Base-by-base conservation (phyloP, 2,888 invertebrate genomes). In the Therioaphis trifolii region DNA sequence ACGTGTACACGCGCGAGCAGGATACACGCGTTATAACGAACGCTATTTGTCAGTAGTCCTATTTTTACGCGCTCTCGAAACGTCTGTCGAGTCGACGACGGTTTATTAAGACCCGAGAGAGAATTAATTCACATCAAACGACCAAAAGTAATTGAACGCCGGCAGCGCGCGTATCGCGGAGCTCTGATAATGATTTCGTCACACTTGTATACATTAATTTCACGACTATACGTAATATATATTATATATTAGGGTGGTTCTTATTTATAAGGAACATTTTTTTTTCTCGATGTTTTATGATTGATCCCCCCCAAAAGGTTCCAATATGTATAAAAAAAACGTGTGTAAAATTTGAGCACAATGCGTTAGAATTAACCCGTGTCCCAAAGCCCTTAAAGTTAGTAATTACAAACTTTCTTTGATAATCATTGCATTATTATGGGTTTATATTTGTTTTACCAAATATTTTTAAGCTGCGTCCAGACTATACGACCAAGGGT, bases 41-140 rank as follows among this genome's bases (percentile, higher is more conserved):
- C 35, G 18, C 52, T 21, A 78, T 78, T 78, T 78, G 77, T 78
- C 77, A 78, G 52, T 78, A 78, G 52, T 78, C 21, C 77, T 78
- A 78, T 78, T 78, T 78, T 78, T 68, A 52, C 40, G 35, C 7
- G 35, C 35, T 35, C 77, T 11, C 24, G 52, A 29, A 52, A 29
- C 49, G 15, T 77, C 35, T 46, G 66, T 49, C n/a, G 11, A 68
- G 66, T 52, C 35, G 21, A 66, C 35, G 66, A 78, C 35, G 14
- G 77, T 68, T 78, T 78, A 78, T 66, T 66, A 78, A 9, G 35
- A 68, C 77, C 52, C 77, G 24, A 68, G 77, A 68, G 77, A 68
- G 77, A 24, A 52, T 52, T 66, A 66, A 78, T 35, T 49, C 49
- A 24, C 66, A 78, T 78, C 66, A 78, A 35, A 66, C 77, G 49